Conservation (phyloP, 2,797 vertebrate genomes). For the Zenarchopterus dispar region DNA sequence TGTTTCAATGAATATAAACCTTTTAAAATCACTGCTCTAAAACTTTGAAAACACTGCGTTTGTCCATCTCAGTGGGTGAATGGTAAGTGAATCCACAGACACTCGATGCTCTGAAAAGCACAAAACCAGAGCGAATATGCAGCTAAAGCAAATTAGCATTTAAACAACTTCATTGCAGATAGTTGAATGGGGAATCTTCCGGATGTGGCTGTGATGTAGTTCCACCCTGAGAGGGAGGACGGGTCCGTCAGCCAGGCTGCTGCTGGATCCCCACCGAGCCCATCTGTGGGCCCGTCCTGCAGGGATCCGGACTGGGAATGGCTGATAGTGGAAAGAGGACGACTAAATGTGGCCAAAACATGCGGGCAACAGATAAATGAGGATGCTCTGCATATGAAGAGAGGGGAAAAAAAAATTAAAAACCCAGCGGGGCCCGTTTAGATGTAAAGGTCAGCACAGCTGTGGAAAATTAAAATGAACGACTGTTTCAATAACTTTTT, state of each 20-base stretch:
- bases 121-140: conserved; percentile 39
- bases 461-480: background rate
- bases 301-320: conserved; percentile 55
- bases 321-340: conserved; percentile 62
- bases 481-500: too few species aligned
- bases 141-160: conserved; percentile 60
- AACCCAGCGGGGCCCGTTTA: background rate
- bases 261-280: conserved; percentile 65
- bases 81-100: conserved; percentile 19
- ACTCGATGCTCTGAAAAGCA: conserved; percentile 40
- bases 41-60: conserved; percentile 22
- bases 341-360: conserved; percentile 64
- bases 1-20: background rate
- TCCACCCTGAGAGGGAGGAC: conserved; percentile 55
- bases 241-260: conserved; percentile 49
- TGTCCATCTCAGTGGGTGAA: conserved; percentile 26
- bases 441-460: conserved; percentile 2
- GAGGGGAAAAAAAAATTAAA: conserved; percentile 1
- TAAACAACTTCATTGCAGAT: conserved; percentile 64
- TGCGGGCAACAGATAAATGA: conserved; percentile 68
- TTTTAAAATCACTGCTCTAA: conserved; percentile 35
- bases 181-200: conserved; percentile 58
- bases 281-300: conserved; percentile 72
- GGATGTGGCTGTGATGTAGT: conserved; percentile 70
- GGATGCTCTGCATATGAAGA: conserved; percentile 22